Evolutionary conservation across 2,113 vertebrate genomes (phyloP).

Genomic region (Perca fluviatilis): DNA sequence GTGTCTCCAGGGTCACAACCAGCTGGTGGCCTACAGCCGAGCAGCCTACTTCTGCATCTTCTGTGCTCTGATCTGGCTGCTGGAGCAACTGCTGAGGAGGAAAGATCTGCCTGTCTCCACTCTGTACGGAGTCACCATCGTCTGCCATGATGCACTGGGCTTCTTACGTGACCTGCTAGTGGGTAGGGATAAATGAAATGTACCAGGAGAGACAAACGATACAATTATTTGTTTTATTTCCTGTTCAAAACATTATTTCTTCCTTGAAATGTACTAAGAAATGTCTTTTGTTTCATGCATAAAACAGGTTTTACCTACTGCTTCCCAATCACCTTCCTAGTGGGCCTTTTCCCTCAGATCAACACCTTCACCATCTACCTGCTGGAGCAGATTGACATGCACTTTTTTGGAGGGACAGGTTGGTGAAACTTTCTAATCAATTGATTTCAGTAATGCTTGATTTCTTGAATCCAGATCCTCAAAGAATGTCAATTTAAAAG

Average conservation of each 20-base stretch:
- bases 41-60: constrained; percentile 97
- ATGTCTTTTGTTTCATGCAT: constrained; percentile 14
- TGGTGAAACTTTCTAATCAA: constrained; percentile 49
- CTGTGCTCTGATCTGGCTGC: constrained; percentile 94
- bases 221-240: not conserved
- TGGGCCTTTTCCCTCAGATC: constrained; percentile 98
- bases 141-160: constrained; percentile 87
- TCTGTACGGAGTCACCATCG: constrained; percentile 92
- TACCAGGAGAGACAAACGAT: not conserved
- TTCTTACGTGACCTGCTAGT: constrained; percentile 90
- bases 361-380: constrained; percentile 96
- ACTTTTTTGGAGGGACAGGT: constrained; percentile 97
- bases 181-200: constrained; percentile 82
- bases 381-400: constrained; percentile 96
- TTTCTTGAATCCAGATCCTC: not conserved
- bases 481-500: not conserved
- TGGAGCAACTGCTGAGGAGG: constrained; percentile 90
- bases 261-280: not conserved
- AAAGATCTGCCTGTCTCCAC: constrained; percentile 87
- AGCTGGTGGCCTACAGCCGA: constrained; percentile 95
- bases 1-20: constrained; percentile 92
- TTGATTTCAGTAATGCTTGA: constrained; percentile 2
- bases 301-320: constrained; percentile 91
- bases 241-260: not conserved
- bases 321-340: constrained; percentile 94